Conservation (phyloP, 2,797 vertebrate genomes). For the Thripadectes ignobilis region DNA sequence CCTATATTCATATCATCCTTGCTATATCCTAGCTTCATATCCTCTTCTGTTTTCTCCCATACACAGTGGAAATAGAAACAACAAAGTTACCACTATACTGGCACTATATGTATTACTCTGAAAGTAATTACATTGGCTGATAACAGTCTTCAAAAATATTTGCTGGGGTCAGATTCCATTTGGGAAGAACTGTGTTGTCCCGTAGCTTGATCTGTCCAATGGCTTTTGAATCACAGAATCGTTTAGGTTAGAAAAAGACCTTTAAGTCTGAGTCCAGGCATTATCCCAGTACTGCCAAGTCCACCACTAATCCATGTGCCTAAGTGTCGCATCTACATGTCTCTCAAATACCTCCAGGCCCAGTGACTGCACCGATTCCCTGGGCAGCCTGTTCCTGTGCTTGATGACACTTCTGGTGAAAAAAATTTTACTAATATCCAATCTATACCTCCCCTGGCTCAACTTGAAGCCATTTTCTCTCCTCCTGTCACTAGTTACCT, state of each 20-base stretch:
- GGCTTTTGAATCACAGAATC: neutral
- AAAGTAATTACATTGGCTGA: neutral
- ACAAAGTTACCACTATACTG: neutral
- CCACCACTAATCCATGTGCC: neutral
- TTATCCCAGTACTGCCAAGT: neutral
- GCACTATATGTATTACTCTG: neutral
- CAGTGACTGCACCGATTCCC: neutral
- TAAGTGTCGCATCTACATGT: accelerated
- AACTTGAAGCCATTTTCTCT: neutral
- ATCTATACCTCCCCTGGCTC: neutral
- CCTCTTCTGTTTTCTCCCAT: neutral
- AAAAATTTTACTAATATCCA: neutral
- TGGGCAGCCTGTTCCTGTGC: neutral
- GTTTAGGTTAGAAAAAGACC: neutral
- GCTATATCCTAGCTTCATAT: neutral
- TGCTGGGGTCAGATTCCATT: neutral
- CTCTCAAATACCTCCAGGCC: neutral
- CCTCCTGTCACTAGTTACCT: neutral
- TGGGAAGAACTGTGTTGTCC: neutral
- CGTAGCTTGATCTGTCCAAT: neutral
- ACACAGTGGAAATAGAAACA: neutral
- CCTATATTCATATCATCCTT: neutral
- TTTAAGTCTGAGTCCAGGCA: neutral
- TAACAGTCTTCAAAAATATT: neutral
- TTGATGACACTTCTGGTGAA: neutral